Evolutionary conservation across 2,888 invertebrate genomes (phyloP), one percentile per base, ranked within the genome.

Genomic region (Synergus gifuensis): DNA sequence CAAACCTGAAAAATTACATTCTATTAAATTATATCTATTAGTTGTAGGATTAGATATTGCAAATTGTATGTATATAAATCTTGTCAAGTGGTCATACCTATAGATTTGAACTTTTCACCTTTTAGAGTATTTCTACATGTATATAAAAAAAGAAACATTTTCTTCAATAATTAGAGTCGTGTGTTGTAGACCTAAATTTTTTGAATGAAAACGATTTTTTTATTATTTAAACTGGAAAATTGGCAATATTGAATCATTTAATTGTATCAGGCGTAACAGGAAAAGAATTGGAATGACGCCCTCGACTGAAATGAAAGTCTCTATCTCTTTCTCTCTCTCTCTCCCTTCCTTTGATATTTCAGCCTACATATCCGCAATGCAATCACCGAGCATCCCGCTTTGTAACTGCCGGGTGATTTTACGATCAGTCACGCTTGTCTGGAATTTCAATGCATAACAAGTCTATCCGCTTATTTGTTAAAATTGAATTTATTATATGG

Each of bases 371-470:
- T 64, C 78, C 64, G 80, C 69, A 69, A 69, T 69, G 36, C 69
- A 69, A 69, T 69, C 46, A 69, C 49, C 28, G 46, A 49, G 49
- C 69, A 49, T 69, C 69, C 69, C 46, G 69, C 49, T 49, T 49
- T 69, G 49, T 69, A 69, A 69, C 69, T 69, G 28, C 69, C 54
- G 73, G 73, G 49, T 73, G 73, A 73, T 73, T 73, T 73, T 73
- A 73, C 54, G 49, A 73, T 73, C 73, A 73, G 49, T 73, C 73
- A 73, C 73, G 73, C 73, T 73, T 73, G 73, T 73, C 73, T 73
- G 54, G 73, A 73, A 73, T 73, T 73, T 73, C 73, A 73, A 73
- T 73, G 73, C 73, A 73, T 73, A 73, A 73, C 73, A 73, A 73
- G 73, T 73, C 73, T 12, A 36, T 54, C 54, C 73, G 49, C 54